phyloP scores from a whole-genome alignment of 2,888 invertebrate species.

The Athalia cordata region DNA sequence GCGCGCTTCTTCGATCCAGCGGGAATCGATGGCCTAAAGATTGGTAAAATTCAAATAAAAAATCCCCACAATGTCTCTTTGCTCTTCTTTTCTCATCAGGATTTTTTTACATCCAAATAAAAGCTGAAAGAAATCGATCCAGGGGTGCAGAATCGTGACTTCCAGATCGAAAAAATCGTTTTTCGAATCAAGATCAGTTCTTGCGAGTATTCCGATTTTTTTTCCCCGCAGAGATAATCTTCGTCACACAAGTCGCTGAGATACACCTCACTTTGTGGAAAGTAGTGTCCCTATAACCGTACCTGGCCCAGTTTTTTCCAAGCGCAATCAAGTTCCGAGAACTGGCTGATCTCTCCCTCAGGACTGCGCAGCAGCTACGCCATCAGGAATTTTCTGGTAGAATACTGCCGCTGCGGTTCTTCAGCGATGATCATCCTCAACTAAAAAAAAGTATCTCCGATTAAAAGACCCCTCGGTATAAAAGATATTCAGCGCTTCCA shows the following conservation, averaged over 20 bases:
- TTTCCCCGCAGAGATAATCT: constrained; percentile 2
- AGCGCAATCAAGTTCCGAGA: constrained; percentile 58
- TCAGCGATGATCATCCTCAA: no score
- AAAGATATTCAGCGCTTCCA: no score
- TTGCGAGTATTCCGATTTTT: not conserved
- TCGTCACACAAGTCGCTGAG: constrained; percentile 12
- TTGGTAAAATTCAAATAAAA: not conserved
- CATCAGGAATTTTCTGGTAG: constrained; percentile 27
- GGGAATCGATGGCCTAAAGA: no score
- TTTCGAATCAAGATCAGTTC: not conserved
- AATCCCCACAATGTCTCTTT: not conserved
- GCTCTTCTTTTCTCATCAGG: no score
- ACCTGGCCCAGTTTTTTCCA: constrained; percentile 38
- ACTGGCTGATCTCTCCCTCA: constrained; percentile 61
- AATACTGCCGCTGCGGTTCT: no score
- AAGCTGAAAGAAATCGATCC: no score
- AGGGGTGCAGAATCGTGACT: no score
- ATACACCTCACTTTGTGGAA: constrained; percentile 18
- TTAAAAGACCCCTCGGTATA: no score
- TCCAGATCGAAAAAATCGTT: no score
- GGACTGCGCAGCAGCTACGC: constrained; percentile 48
- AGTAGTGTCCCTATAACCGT: not conserved
- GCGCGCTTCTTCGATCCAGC: not conserved
- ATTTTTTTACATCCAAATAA: no score
- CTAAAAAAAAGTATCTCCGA: no score